Percentiles rank a stretch among this genome's conserved stretches.
Conservation (phyloP, 2,113 vertebrate species). For the Ancistrus triradiatus region DNA sequence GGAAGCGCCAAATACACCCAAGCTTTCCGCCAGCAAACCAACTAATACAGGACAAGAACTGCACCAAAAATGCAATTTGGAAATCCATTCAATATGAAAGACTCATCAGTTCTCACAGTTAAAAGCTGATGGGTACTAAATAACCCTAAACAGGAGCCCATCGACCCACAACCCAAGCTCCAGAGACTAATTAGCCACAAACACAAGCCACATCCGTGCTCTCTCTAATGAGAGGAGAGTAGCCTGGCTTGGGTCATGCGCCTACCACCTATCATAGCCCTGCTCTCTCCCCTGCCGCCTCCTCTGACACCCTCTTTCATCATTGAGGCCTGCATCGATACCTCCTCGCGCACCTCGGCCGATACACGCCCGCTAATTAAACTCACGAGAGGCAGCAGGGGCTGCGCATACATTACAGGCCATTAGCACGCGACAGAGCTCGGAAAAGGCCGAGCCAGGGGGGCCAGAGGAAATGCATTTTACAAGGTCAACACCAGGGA, state of each 20-base stretch:
- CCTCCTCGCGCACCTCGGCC: slow-evolving; percentile 44
- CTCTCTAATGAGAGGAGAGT: slow-evolving; percentile 12
- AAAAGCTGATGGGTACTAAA: slow-evolving; percentile 23
- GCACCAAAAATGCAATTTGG: too few relatives aligned
- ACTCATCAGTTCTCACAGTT: slow-evolving; percentile 14
- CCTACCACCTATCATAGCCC: not conserved
- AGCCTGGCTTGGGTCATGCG: slow-evolving; percentile 4
- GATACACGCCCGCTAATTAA: slow-evolving; percentile 54
- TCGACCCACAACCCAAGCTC: slow-evolving; percentile 13
- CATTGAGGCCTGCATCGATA: slow-evolving; percentile 40
- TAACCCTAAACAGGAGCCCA: slow-evolving; percentile 20
- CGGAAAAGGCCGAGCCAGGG: not conserved
- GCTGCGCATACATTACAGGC: slow-evolving; percentile 19
- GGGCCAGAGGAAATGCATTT: not conserved
- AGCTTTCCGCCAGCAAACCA: too few relatives aligned
- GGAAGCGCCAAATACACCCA: too few relatives aligned
- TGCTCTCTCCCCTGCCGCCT: slow-evolving; percentile 9
- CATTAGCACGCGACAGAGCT: not conserved
- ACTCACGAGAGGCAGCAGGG: slow-evolving; percentile 26
- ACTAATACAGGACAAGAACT: too few relatives aligned
- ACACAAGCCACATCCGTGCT: slow-evolving; percentile 10
- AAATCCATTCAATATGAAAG: not conserved
- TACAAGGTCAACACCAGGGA: not conserved
- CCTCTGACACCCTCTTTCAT: slow-evolving; percentile 25
- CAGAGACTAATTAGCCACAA: slow-evolving; percentile 34